Base-by-base conservation (phyloP, 2,888 invertebrate genomes). In the Campoletis raptor region DNA sequence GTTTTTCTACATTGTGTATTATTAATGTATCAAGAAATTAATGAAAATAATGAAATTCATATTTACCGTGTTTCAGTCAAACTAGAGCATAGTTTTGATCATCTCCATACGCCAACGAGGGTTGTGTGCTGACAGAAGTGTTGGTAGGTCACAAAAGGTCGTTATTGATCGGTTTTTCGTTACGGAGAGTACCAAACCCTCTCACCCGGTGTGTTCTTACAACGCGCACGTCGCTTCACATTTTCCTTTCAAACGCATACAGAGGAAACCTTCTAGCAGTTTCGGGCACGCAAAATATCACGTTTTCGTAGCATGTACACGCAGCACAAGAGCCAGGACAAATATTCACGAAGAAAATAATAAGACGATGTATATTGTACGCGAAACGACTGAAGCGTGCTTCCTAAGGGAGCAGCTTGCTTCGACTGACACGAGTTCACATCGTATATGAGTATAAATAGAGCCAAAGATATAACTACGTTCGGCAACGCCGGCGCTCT, bases 371-470 rank as follows among this genome's bases (percentile, higher is more conserved):
- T 48, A 72, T 21, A 70, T 48, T n/a, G 36, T 18, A 30, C 70
- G 72, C 70, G 67, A 57, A 70, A 72, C 66, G 57, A 83, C 77
- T 83, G 77, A 73, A 85, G 84, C 85, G 88, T 88, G 84, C 82
- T 88, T 88, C 87, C 87, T 88, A 77, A 79, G 84, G 85, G 85
- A 87, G 81, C 85, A 79, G 81, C 82, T 84, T 85, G 80, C 73
- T 85, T 72, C 72, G 76, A 88, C 88, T 88, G 87, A 73, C 72
- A 57, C 52, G 70, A 81, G n/a, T 73, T 73, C 57, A 45, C 78
- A 40, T 42, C 54, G 30, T 66, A 40, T 86, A 86, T 70, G 76
- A 73, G 64, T 86, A 86, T 80, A 77, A 83, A 86, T 86, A 86
- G 81, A 86, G 86, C 15, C 81, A 37, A 83, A 37, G 48, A 52